Conservation (phyloP, 2,888 invertebrate genomes). For the Leucoma salicis region DNA sequence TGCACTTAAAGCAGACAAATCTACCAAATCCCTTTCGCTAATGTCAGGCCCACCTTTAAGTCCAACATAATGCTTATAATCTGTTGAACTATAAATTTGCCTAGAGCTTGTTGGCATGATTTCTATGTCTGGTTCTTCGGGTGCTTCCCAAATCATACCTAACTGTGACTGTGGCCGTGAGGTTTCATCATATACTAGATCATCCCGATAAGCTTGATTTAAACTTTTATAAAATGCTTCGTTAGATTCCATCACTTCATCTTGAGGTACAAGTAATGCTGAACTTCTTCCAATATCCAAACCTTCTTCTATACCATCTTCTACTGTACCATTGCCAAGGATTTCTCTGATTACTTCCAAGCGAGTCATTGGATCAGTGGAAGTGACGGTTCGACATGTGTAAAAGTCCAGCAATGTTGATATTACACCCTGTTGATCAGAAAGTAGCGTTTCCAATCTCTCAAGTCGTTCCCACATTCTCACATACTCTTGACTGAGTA, state of each 20-base stretch:
- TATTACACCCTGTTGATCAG: conserved; percentile 95
- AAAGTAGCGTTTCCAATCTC: conserved; percentile 91
- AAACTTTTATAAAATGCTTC: conserved; percentile 94
- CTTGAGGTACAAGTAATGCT: conserved; percentile 64
- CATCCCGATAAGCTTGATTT: conserved; percentile 93
- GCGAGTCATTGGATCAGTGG: conserved; percentile 77
- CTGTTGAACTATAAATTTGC: conserved; percentile 88
- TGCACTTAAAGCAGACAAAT: conserved; percentile 87
- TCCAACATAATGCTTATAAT: conserved; percentile 90
- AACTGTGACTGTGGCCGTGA: conserved; percentile 87
- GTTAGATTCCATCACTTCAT: conserved; percentile 86
- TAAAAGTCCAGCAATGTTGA: conserved; percentile 92
- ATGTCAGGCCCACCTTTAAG: conserved; percentile 86
- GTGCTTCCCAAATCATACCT: conserved; percentile 94
- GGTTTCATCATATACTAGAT: conserved; percentile 84
- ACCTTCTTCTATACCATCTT: conserved; percentile 86
- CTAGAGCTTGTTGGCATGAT: conserved; percentile 79
- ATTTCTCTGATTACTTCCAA: conserved; percentile 85
- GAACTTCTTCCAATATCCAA: conserved; percentile 79
- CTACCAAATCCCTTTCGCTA: conserved; percentile 89
- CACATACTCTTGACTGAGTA: conserved; percentile 95
- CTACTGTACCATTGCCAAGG: conserved; percentile 84
- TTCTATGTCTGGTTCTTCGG: conserved; percentile 86
- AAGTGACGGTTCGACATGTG: conserved; percentile 76
- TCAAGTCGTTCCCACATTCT: conserved; percentile 97